These are phyloP conservation scores for Spilogale gracilis DNA, from an alignment of 2,113 vertebrate species.

Conservation along the genomic window DNA sequence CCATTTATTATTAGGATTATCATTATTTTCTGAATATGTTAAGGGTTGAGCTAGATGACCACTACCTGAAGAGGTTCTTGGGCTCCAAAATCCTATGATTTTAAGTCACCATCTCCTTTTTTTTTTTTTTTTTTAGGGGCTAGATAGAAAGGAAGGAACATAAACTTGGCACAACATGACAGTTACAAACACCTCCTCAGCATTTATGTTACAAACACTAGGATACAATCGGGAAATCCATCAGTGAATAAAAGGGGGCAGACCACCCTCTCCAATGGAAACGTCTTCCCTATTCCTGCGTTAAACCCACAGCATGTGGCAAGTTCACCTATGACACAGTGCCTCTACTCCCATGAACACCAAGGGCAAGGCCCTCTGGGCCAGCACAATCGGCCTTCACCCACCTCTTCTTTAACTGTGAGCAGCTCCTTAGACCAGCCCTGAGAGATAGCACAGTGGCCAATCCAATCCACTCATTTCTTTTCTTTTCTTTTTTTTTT, in stretches of 20 bases:
- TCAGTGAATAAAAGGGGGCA: neutral
- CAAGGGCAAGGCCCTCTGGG: neutral
- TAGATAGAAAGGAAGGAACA: neutral
- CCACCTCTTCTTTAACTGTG: neutral
- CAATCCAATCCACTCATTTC: neutral
- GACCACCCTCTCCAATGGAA: neutral
- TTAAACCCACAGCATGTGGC: neutral
- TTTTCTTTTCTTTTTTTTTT: no score
- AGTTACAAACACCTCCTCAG: neutral
- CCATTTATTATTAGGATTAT: neutral
- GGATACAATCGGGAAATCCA: constrained; percentile 26
- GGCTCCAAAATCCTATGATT: constrained; percentile 45
- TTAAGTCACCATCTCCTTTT: neutral
- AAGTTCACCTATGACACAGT: neutral
- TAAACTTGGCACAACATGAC: constrained; percentile 17
- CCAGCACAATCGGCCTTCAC: neutral
- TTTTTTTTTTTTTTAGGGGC: neutral
- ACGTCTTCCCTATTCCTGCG: neutral
- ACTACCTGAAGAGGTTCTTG: constrained; percentile 1
- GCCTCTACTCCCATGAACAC: neutral
- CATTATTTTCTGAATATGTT: neutral
- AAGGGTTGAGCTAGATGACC: neutral
- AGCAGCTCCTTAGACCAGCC: neutral
- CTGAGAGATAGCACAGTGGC: neutral
- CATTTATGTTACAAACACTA: neutral